Conservation (phyloP, 2,888 invertebrate genomes). For the Parapristionchus giblindavisi region DNA sequence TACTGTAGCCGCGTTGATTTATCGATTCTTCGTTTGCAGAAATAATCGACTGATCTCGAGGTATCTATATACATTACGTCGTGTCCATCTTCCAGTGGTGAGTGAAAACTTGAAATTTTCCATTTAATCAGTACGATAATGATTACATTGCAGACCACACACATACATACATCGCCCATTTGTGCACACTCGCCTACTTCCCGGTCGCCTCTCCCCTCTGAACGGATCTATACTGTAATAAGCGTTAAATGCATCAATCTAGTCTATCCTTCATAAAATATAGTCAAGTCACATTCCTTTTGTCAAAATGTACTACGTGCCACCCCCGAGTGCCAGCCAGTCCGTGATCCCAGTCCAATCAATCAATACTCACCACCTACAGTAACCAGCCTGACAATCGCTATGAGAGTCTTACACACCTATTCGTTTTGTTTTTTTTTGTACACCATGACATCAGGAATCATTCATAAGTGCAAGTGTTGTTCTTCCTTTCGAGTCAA, state of each 20-base stretch:
- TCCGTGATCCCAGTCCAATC: slow-evolving; percentile 7
- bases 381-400: too few relatives aligned
- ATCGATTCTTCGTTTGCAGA: background rate
- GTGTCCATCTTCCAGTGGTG: slow-evolving; percentile 13
- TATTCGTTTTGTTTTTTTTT: too few relatives aligned
- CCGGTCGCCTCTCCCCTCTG: slow-evolving; percentile 21
- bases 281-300: too few relatives aligned
- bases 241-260: background rate
- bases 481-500: slow-evolving; percentile 23
- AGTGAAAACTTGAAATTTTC: background rate
- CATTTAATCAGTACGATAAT: background rate
- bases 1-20: slow-evolving; percentile 3
- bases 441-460: slow-evolving; percentile 23
- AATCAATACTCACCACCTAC: slow-evolving; percentile 1
- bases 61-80: slow-evolving; percentile 8
- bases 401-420: too few relatives aligned
- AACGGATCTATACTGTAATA: slow-evolving; percentile 25
- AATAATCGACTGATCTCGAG: background rate
- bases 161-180: background rate
- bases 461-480: slow-evolving; percentile 18
- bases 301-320: too few relatives aligned
- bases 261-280: background rate
- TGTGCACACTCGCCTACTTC: too few relatives aligned
- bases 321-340: too few relatives aligned
- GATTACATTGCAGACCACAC: slow-evolving; percentile 5